phyloP scores from a whole-genome alignment of 2,888 invertebrate species.

The Plagiodera versicolora region DNA sequence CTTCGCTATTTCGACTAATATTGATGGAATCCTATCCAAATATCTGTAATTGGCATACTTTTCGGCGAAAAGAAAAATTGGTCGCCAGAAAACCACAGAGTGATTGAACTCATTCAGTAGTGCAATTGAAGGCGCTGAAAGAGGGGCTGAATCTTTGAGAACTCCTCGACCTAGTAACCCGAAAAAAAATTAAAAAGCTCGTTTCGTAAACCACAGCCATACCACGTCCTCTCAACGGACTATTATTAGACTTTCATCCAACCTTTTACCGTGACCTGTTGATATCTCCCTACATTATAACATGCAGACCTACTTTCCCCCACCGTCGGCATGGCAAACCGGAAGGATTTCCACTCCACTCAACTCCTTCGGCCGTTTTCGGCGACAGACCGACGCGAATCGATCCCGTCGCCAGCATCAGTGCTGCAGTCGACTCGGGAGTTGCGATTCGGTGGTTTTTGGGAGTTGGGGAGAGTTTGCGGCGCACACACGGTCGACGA shows the following conservation, averaged over 20 bases:
- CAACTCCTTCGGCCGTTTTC: constrained; percentile 1
- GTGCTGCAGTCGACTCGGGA: constrained; percentile 27
- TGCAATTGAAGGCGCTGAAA: too few species aligned
- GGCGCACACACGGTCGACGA: not conserved
- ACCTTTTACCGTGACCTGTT: constrained; percentile 8
- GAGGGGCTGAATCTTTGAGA: not conserved
- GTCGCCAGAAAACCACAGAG: too few species aligned
- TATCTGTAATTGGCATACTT: too few species aligned
- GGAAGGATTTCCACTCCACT: constrained; percentile 5
- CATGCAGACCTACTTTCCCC: not conserved
- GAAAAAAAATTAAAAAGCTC: not conserved
- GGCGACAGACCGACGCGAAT: constrained; percentile 7
- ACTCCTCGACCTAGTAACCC: not conserved
- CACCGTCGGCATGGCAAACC: not conserved
- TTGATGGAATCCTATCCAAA: too few species aligned
- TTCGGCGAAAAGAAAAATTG: too few species aligned
- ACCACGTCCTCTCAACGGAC: not conserved
- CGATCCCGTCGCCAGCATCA: constrained; percentile 22
- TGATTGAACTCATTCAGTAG: too few species aligned
- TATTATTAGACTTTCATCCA: not conserved
- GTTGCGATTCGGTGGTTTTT: constrained; percentile 17
- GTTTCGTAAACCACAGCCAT: not conserved
- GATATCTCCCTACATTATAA: constrained; percentile 4
- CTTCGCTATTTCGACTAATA: too few species aligned
- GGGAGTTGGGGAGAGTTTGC: constrained; percentile 15